Evolutionary conservation across 1,140 invertebrate species (phyloP).

Genomic region (Halictus rubicundus): DNA sequence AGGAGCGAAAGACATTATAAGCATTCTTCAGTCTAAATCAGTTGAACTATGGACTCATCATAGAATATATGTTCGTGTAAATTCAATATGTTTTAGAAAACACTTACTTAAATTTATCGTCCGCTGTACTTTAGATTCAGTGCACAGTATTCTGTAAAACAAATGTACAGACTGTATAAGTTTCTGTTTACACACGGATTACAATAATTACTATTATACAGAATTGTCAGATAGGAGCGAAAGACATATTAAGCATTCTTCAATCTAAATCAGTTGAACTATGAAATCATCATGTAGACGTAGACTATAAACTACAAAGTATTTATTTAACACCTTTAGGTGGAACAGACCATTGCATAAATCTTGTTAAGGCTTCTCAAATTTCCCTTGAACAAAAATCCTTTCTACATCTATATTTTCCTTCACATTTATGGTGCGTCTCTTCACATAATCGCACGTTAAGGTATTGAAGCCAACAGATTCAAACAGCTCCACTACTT

Average conservation of each 20-base stretch:
- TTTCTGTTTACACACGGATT: neutral
- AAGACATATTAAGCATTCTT: conserved; percentile 67
- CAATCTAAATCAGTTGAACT: conserved; percentile 75
- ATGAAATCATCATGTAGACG: conserved; percentile 74
- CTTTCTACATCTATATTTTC: conserved; percentile 94
- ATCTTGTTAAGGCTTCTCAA: conserved; percentile 81
- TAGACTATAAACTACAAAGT: neutral
- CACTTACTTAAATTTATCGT: neutral
- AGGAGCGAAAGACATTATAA: conserved; percentile 65
- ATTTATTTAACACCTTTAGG: neutral
- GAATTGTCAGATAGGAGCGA: conserved; percentile 77
- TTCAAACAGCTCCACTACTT: conserved; percentile 84
- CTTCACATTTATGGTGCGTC: conserved; percentile 94
- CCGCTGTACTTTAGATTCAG: conserved; percentile 2
- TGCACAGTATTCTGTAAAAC: conserved; percentile 9
- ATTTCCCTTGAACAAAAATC: conserved; percentile 96
- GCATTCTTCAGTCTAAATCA: conserved; percentile 64
- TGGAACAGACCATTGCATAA: conserved; percentile 22
- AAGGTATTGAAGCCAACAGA: conserved; percentile 86
- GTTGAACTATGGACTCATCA: conserved; percentile 77
- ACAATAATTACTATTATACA: neutral
- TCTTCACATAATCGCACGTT: conserved; percentile 88
- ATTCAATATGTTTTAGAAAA: too few relatives aligned
- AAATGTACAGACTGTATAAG: neutral
- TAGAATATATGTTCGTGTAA: neutral